Evolutionary conservation across 2,113 vertebrate genomes (phyloP).

Genomic region (Entelurus aequoreus): DNA sequence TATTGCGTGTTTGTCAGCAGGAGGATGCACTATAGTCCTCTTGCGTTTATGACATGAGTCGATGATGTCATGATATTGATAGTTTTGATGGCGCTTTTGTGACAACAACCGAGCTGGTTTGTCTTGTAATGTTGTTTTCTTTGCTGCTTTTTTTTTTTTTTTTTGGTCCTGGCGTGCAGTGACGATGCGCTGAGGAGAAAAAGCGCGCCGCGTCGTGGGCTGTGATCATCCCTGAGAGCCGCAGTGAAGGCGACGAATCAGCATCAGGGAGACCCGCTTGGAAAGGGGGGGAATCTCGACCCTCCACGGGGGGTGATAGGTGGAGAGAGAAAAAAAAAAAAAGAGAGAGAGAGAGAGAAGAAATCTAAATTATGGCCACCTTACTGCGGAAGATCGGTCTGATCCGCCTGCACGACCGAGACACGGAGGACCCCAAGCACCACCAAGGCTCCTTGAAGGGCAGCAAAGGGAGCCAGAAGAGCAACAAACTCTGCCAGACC

Average conservation of each 20-base stretch:
- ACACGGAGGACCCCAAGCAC: conserved; percentile 96
- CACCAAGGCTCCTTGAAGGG: conserved; percentile 87
- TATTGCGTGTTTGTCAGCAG: background rate
- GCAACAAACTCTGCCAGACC: conserved; percentile 80
- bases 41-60: background rate
- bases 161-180: conserved; percentile 31
- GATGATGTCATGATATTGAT: no score
- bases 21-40: no score
- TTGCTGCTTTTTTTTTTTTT: background rate
- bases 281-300: conserved; percentile 49
- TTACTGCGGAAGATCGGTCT: conserved; percentile 96
- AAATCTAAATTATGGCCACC: conserved; percentile 82
- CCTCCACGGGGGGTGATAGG: conserved; percentile 54
- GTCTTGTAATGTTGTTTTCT: background rate
- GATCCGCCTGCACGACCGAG: conserved; percentile 93
- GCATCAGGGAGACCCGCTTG: conserved; percentile 26
- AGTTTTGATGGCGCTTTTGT: background rate
- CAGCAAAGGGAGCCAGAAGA: conserved; percentile 83
- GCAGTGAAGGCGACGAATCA: conserved; percentile 60
- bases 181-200: conserved; percentile 64
- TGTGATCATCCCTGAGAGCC: conserved; percentile 57
- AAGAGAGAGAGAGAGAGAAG: conserved; percentile 30
- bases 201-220: conserved; percentile 46
- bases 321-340: conserved; percentile 23
- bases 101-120: no score